Percentiles rank a stretch among this genome's conserved stretches.
phyloP scores from a whole-genome alignment of 2,888 invertebrate species.

The Sesia bembeciformis region DNA sequence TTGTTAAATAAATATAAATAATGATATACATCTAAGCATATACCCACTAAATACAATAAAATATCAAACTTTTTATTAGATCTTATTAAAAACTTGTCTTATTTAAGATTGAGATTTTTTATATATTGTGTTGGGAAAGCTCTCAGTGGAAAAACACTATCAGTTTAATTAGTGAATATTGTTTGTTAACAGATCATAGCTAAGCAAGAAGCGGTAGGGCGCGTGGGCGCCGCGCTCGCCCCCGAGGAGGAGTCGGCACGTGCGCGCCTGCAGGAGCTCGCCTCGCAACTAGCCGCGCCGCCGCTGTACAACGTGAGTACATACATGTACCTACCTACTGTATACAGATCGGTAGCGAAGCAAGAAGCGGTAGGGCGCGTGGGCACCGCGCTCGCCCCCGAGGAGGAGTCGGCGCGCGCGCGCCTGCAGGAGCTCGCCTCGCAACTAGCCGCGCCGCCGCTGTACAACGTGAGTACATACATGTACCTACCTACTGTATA shows the following conservation, averaged over 20 bases:
- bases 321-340: not conserved
- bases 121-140: too few species aligned
- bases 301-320: slow-evolving; percentile 88
- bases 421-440: slow-evolving; percentile 90
- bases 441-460: slow-evolving; percentile 92
- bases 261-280: slow-evolving; percentile 89
- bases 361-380: slow-evolving; percentile 92
- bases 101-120: too few species aligned
- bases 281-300: slow-evolving; percentile 90
- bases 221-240: slow-evolving; percentile 88
- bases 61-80: too few species aligned
- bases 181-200: slow-evolving; percentile 79
- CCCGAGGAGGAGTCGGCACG: slow-evolving; percentile 94
- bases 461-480: slow-evolving; percentile 82
- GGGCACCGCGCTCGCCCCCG: slow-evolving; percentile 89
- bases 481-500: too few species aligned
- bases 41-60: too few species aligned
- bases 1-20: too few species aligned
- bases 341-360: slow-evolving; percentile 83
- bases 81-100: too few species aligned
- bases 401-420: slow-evolving; percentile 89
- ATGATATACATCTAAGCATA: too few species aligned
- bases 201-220: slow-evolving; percentile 90
- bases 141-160: too few species aligned
- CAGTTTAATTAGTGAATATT: too few species aligned